Base-by-base conservation (phyloP, 2,888 invertebrate genomes). In the Xanthostigma xanthostigma region DNA sequence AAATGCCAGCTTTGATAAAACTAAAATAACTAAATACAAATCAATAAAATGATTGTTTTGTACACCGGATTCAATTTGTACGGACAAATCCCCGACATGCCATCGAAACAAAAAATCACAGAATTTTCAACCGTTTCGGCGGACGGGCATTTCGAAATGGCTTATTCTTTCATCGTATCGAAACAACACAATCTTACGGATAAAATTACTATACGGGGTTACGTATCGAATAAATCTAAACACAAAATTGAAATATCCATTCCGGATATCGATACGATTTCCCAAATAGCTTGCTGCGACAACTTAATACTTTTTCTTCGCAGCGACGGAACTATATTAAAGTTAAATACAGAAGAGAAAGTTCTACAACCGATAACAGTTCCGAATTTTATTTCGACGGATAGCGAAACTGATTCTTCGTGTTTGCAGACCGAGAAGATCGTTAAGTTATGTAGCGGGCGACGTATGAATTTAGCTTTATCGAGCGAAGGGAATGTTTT, bases 401-500 rank as follows among this genome's bases (percentile, higher is more conserved):
- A 27, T 6, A 27, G 27, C 27, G 56, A 59, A 42, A 50, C 57
- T n/a, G 51, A 55, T 50, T 53, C 45, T 49, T 36, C 51, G 13
- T 51, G 54, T 17, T 12, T 46, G 41, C 51, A 42, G 9, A 42
- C 44, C 8, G 61, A 63, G 36, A 54, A 54, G 53, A 63, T 75
- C 27, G 58, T 61, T 14, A 64, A 70, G 51, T 66, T 76, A 46
- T 65, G 66, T 38, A 68, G 68, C 54, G 73, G 75, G 9, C 61
- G 63, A 14, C 67, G 65, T 46, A 65, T 75, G 33, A 68, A 64
- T 51, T 62, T 72, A 4, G 73, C 70, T 8, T 56, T 73, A 36
- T 65, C 71, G 13, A 56, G 60, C 14, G 57, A 59, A 12, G 79
- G 80, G 54, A 63, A 64, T 14, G 67, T 84, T 1, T 87, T 76